phyloP scores from a whole-genome alignment of 23 tunicate species.

The Halocynthia aurantium region DNA sequence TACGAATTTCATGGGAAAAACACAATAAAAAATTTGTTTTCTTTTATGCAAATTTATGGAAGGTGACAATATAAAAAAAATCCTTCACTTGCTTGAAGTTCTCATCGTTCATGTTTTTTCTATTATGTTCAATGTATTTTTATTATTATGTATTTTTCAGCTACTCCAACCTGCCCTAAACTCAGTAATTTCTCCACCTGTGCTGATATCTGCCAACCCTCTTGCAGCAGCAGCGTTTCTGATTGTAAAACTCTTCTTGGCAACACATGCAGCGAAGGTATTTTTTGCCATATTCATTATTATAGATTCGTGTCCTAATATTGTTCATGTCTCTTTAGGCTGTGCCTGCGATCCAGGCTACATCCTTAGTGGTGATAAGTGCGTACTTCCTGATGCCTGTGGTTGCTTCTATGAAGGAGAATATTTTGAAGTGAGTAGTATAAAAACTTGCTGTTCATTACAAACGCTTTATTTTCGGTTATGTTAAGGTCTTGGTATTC shows the following conservation, averaged over 20 bases:
- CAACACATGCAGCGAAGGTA: too few relatives aligned
- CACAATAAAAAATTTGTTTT: too few relatives aligned
- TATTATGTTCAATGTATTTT: too few relatives aligned
- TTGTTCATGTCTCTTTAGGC: background rate
- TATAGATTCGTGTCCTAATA: too few relatives aligned
- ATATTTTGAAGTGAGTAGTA: conserved; percentile 1
- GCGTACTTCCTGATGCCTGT: conserved; percentile 19
- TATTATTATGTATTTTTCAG: too few relatives aligned
- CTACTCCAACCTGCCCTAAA: conserved; percentile 1
- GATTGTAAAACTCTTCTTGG: too few relatives aligned
- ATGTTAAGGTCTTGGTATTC: background rate
- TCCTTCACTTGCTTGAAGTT: too few relatives aligned
- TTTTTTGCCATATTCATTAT: too few relatives aligned
- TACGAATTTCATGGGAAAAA: too few relatives aligned
- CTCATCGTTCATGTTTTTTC: too few relatives aligned
- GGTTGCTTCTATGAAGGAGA: conserved; percentile 16
- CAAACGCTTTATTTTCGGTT: background rate
- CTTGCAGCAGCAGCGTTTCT: background rate
- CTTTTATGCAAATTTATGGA: too few relatives aligned
- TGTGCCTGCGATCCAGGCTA: conserved; percentile 37
- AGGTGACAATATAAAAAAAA: too few relatives aligned
- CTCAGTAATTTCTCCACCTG: conserved; percentile 7
- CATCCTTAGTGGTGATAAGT: conserved; percentile 42
- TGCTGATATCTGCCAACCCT: conserved; percentile 5
- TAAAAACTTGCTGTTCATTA: background rate